Base-by-base conservation (phyloP, 1,140 invertebrate species). In the Brachionus manjavacas region DNA sequence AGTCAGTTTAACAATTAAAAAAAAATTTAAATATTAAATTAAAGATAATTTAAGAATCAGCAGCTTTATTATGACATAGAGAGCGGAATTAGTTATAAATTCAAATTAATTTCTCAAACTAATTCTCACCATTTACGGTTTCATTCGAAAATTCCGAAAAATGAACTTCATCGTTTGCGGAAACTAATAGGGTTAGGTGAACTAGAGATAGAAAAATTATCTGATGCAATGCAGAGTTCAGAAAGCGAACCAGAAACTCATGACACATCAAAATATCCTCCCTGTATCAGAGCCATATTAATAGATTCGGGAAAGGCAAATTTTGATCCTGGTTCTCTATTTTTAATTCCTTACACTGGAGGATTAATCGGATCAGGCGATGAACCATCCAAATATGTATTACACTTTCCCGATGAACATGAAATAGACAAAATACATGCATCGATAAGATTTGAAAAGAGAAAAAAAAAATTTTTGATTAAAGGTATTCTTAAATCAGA, bases 221-320 rank as follows among this genome's bases (percentile, higher is more conserved):
- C 39, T 11, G 70, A 74, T n/a, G 7, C 43, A n/a, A 46, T n/a
- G 11, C 43, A 74, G 14, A 68, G 64, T 31, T 68, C 64, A 41
- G 41, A 76, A 6, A 49, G 20, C n/a, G 72, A 76, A 49, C 14
- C 16, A 25, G 43, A 49, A 76, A 25, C 6, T 20, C n/a, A 49
- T 23, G 41, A 25, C 3, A 6, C 39, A 6, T 46, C 72, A 4
- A 76, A 49, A 76, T 76, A 25, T 76, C 72, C 72, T 43, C 72
- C 72, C 1, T 76, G 72, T 76, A 76, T 76, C 14, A 28, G 72
- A 76, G 72, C 72, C 1, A 76, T 76, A 25, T 49, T 76, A 49
- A 49, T 52, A 6, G 72, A 76, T n/a, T 46, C 41, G 11, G n/a
- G 43, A 8, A 25, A n/a, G 49, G 3, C 7, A 49, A 11, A 9